These are phyloP conservation scores for Micropterix aruncella DNA, from an alignment of 2,888 invertebrate species.

Conservation along the genomic window DNA sequence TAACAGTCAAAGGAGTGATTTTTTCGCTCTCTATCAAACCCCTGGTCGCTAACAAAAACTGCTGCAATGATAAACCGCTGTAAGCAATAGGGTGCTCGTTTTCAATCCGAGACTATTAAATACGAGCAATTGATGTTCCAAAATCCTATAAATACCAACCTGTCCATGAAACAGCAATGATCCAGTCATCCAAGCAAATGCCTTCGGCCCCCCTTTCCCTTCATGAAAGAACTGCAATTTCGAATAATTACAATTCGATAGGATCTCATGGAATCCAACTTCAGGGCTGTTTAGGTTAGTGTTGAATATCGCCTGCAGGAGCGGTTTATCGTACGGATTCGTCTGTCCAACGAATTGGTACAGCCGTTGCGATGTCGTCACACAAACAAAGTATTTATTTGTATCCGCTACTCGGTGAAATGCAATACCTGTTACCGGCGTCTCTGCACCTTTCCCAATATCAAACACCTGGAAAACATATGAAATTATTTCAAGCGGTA, in stretches of 20 bases:
- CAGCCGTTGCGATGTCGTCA: slow-evolving; percentile 68
- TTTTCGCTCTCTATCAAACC: too few relatives aligned
- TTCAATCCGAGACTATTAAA: too few relatives aligned
- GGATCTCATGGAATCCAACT: slow-evolving; percentile 54
- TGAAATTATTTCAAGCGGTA: slow-evolving; percentile 10
- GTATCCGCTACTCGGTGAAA: slow-evolving; percentile 60
- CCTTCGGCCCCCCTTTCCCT: slow-evolving; percentile 52
- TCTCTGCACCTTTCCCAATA: slow-evolving; percentile 62
- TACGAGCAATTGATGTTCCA: too few relatives aligned
- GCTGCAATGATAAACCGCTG: too few relatives aligned
- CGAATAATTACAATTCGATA: slow-evolving; percentile 61
- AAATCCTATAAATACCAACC: too few relatives aligned
- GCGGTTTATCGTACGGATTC: slow-evolving; percentile 62
- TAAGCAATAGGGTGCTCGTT: too few relatives aligned
- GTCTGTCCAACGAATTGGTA: slow-evolving; percentile 80
- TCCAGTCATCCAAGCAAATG: slow-evolving; percentile 81
- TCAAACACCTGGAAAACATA: slow-evolving; percentile 60
- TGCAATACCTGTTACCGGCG: slow-evolving; percentile 78
- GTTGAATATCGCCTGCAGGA: slow-evolving; percentile 67
- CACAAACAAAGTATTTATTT: slow-evolving; percentile 68
- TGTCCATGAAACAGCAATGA: slow-evolving; percentile 69
- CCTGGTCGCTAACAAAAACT: too few relatives aligned
- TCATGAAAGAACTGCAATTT: slow-evolving; percentile 65
- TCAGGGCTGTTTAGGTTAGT: slow-evolving; percentile 60
- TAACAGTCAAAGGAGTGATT: too few relatives aligned